Percentiles rank a stretch among this genome's conserved stretches.
phyloP scores from a whole-genome alignment of 2,113 vertebrate genomes.

The Scartelaos histophorus region DNA sequence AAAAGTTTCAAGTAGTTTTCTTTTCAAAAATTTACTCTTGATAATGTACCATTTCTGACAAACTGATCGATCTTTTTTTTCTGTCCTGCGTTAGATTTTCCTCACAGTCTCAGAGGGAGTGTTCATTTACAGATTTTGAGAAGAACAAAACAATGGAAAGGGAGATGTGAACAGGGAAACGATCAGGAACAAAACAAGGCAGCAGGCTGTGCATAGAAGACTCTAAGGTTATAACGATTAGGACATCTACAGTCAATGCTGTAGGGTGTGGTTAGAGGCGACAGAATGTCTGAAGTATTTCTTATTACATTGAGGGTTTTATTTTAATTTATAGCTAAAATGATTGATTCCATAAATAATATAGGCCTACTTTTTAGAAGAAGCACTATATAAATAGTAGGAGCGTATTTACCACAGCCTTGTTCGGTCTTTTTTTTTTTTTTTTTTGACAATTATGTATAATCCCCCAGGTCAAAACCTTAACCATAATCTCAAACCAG shows the following conservation, averaged over 20 bases:
- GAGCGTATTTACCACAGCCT: too few relatives aligned
- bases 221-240: conserved; percentile 32
- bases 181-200: conserved; percentile 28
- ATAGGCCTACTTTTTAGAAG: too few relatives aligned
- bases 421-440: too few relatives aligned
- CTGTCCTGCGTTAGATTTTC: neutral
- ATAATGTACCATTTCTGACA: conserved; percentile 32
- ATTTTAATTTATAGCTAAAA: too few relatives aligned
- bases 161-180: conserved; percentile 25
- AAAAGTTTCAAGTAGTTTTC: conserved; percentile 1
- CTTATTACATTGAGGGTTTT: too few relatives aligned
- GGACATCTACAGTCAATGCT: conserved; percentile 30
- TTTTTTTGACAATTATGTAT: too few relatives aligned
- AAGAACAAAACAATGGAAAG: conserved; percentile 28
- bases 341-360: too few relatives aligned
- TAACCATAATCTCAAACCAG: too few relatives aligned
- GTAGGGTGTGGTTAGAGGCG: conserved; percentile 45
- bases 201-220: conserved; percentile 15
- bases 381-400: too few relatives aligned
- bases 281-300: conserved; percentile 31
- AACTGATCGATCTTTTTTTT: conserved; percentile 13
- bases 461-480: too few relatives aligned
- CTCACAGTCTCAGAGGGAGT: conserved; percentile 55
- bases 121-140: conserved; percentile 67
- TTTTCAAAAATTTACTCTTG: conserved; percentile 4